Conservation (phyloP, 2,888 invertebrate genomes). For the Uloborus plumipes region DNA sequence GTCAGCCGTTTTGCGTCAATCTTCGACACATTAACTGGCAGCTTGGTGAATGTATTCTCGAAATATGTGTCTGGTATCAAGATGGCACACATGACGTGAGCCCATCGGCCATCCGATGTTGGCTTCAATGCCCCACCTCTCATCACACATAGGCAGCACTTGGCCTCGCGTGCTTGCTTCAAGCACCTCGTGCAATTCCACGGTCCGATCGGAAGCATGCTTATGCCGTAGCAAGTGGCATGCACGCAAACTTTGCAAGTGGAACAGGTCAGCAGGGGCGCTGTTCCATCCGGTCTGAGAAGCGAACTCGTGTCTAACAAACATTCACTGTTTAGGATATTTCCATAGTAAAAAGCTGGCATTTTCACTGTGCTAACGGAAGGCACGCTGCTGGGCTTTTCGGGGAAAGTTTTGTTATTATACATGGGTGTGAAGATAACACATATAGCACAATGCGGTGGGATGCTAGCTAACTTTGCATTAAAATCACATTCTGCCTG, state of each 20-base stretch:
- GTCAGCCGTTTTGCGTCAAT: slow-evolving; percentile 38
- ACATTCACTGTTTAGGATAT: slow-evolving; percentile 34
- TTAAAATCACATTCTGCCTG: slow-evolving; percentile 74
- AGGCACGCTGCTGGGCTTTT: slow-evolving; percentile 31
- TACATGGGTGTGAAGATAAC: slow-evolving; percentile 72
- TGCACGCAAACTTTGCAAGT: slow-evolving; percentile 77
- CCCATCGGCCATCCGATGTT: slow-evolving; percentile 71
- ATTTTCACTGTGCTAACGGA: slow-evolving; percentile 46
- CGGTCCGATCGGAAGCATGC: slow-evolving; percentile 32
- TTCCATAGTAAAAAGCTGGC: slow-evolving; percentile 57
- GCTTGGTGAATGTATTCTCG: slow-evolving; percentile 69
- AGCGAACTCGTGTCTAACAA: slow-evolving; percentile 48
- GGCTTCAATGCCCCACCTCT: slow-evolving; percentile 73
- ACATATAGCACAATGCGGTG: slow-evolving; percentile 77
- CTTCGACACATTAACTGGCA: slow-evolving; percentile 68
- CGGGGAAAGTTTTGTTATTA: slow-evolving; percentile 26
- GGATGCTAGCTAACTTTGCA: slow-evolving; percentile 73
- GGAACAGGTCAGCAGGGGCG: slow-evolving; percentile 74
- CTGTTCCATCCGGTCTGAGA: slow-evolving; percentile 67
- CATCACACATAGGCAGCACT: slow-evolving; percentile 76
- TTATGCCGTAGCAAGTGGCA: slow-evolving; percentile 69
- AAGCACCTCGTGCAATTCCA: slow-evolving; percentile 66
- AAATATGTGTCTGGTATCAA: slow-evolving; percentile 71
- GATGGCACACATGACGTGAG: slow-evolving; percentile 72
- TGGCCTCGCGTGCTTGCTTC: slow-evolving; percentile 54